Conservation (phyloP, 2,888 invertebrate species). For the Phoenoteleia sp. region DNA sequence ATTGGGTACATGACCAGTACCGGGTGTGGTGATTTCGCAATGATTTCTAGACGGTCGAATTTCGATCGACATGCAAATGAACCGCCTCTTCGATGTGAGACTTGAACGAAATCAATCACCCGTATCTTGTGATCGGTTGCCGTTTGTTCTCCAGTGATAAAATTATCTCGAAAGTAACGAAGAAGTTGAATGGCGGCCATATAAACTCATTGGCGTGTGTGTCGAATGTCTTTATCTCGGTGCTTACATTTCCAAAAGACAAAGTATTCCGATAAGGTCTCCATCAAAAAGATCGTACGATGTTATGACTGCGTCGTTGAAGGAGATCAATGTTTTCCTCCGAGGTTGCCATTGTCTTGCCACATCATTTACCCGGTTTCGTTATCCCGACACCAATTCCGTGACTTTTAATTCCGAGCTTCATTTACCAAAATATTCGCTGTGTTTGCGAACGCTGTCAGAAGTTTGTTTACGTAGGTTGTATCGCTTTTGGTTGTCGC, state of each 20-base stretch:
- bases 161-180: slow-evolving; percentile 5
- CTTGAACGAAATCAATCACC: slow-evolving; percentile 5
- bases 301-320: not conserved
- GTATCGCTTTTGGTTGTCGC: not conserved
- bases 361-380: not conserved
- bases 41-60: slow-evolving; percentile 21
- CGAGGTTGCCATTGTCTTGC: not conserved
- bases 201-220: slow-evolving; percentile 4
- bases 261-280: slow-evolving; percentile 8
- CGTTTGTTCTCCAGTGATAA: not conserved
- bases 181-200: not conserved
- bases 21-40: not conserved
- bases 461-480: slow-evolving; percentile 4
- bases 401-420: slow-evolving; percentile 1
- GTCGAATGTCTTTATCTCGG: slow-evolving; percentile 7
- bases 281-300: slow-evolving; percentile 4
- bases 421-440: slow-evolving; percentile 82
- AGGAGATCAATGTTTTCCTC: slow-evolving; percentile 1
- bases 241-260: not conserved
- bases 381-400: not conserved
- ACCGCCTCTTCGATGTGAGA: not conserved
- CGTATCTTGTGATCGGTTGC: not conserved
- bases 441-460: slow-evolving; percentile 75
- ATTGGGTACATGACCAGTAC: not conserved
- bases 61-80: slow-evolving; percentile 28